A percentile compares a stretch with the other conserved stretches of the same genome.
Conservation (phyloP, 2,113 vertebrate species). For the Datnioides undecimradiatus region DNA sequence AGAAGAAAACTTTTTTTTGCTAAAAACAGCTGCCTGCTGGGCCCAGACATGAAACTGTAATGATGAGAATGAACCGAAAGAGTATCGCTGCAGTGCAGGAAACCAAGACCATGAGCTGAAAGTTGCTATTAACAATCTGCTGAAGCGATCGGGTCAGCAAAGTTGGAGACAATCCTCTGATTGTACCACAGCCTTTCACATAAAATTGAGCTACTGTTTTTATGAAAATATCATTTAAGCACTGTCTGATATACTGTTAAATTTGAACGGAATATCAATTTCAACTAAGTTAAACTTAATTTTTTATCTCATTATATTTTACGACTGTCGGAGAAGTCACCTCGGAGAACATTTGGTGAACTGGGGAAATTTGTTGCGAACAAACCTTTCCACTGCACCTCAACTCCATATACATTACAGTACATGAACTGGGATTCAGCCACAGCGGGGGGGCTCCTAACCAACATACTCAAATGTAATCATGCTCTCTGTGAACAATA, state of each 20-base stretch:
- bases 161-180: neutral
- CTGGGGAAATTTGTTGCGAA: too few species aligned
- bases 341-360: too few species aligned
- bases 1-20: too few species aligned
- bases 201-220: too few species aligned
- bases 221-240: too few species aligned
- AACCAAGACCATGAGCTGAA: neutral
- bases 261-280: too few species aligned
- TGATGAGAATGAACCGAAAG: neutral
- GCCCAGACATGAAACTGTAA: neutral
- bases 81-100: neutral
- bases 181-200: too few species aligned
- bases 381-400: neutral
- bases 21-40: neutral
- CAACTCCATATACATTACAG: neutral
- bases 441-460: slow-evolving; percentile 22
- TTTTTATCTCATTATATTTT: too few species aligned
- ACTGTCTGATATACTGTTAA: too few species aligned
- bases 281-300: too few species aligned
- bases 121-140: neutral
- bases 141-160: neutral
- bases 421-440: slow-evolving; percentile 9
- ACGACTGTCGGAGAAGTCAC: too few species aligned
- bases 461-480: slow-evolving; percentile 52
- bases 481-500: slow-evolving; percentile 42